Evolutionary conservation across 2,113 vertebrate species (phyloP), one percentile per base, ranked within the genome.

Genomic region (Natator depressus): DNA sequence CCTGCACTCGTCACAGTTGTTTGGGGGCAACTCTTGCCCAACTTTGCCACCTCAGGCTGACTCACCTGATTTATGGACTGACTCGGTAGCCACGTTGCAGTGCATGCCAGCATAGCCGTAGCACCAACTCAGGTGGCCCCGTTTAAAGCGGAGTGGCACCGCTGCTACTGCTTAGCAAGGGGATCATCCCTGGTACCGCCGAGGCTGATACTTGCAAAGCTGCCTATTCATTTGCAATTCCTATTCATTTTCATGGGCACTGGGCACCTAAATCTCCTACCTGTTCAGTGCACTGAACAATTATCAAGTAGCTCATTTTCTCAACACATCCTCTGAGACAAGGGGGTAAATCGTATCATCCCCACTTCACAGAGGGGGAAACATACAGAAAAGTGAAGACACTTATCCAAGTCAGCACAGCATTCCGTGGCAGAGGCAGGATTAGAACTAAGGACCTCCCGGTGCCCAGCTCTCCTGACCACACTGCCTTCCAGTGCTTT

Each of bases 1-100:
- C 47, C 5, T 92, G 31, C 54, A 92, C 91, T 92, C 85, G 38
- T 82, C 91, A 92, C 83, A 27, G 78, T 85, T 38, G 47, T 16
- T 89, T 2, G 78, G 84, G 90, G 84, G 69, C 87, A 87, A 90
- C 57, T 91, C 81, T 89, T 95, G 90, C 93, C 92, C 92, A 80
- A 94, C 90, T 91, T 82, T 87, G 87, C 89, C 86, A 88, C 55
- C 75, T 65, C 57, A 25, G 72, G 65, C 80, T 82, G 92, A 47
- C 17, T 87, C 65, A 80, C 84, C 51, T 81, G 88, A 76, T 62
- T 94, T 87, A 72, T 22, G 20, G 17, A 38, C 9, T n/a, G 35
- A n/a, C 22, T 38, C 31, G 27, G 57, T 29, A 29, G 65, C 19
- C 17, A 17, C n/a, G 1, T 3, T 78, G 38, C 22, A 14, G 7